These are phyloP conservation scores for Phylloscopus whistleri DNA, from an alignment of 2,113 vertebrate genomes.

Conservation along the genomic window DNA sequence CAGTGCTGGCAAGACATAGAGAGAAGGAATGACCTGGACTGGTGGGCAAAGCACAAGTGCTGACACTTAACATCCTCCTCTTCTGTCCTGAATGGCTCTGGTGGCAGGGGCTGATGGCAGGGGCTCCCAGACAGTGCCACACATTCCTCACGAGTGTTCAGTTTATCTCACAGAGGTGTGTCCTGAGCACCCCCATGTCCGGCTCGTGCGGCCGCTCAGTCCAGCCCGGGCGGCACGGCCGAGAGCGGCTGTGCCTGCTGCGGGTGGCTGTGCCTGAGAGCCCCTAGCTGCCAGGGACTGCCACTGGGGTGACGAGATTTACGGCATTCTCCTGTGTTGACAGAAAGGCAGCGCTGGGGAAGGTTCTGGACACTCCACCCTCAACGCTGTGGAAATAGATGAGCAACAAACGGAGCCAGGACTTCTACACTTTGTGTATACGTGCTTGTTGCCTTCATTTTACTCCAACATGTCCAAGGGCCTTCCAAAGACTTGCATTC, in stretches of 20 bases:
- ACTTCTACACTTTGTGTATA: background rate
- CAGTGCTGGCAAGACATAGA: rapidly evolving
- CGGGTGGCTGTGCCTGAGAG: rapidly evolving
- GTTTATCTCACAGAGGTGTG: background rate
- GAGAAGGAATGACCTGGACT: background rate
- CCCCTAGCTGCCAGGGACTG: background rate
- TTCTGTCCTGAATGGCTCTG: background rate
- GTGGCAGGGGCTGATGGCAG: background rate
- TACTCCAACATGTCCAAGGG: rapidly evolving
- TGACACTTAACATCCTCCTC: background rate
- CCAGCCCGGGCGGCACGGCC: background rate
- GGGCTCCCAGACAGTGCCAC: background rate
- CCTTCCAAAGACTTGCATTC: background rate
- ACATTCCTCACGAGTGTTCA: rapidly evolving
- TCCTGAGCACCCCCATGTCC: background rate
- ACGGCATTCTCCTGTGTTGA: background rate
- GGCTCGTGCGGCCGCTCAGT: rapidly evolving
- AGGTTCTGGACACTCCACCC: background rate
- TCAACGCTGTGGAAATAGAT: background rate
- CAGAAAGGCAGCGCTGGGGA: background rate
- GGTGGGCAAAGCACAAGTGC: background rate
- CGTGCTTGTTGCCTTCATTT: background rate
- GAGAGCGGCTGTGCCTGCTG: rapidly evolving
- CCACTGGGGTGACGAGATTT: background rate
- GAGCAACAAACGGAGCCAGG: background rate